Percentiles rank a stretch among this genome's conserved stretches.
Evolutionary conservation across 2,113 vertebrate genomes (phyloP).

Genomic region (Sturnus vulgaris): DNA sequence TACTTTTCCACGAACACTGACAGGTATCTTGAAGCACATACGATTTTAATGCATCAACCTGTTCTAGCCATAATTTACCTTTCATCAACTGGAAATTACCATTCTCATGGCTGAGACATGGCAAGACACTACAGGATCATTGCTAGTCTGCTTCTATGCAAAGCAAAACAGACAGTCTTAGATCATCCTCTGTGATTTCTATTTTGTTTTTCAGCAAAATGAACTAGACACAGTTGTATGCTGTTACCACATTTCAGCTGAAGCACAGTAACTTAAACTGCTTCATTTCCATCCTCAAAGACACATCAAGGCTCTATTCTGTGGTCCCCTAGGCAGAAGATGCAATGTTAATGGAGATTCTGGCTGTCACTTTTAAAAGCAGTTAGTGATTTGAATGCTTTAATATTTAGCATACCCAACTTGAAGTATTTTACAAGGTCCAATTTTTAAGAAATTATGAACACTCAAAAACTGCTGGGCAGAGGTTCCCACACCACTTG

Average conservation of each 20-base stretch:
- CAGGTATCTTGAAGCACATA: background rate
- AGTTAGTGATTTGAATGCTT: conserved; percentile 11
- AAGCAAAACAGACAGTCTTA: conserved; percentile 16
- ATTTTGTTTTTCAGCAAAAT: conserved; percentile 27
- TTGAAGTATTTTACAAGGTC: background rate
- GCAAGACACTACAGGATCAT: background rate
- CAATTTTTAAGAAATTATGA: background rate
- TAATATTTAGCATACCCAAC: background rate
- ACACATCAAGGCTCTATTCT: conserved; percentile 2
- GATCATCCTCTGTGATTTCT: conserved; percentile 39
- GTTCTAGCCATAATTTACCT: background rate
- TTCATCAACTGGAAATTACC: conserved; percentile 40
- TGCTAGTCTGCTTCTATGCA: background rate
- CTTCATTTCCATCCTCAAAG: conserved; percentile 36
- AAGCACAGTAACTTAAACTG: background rate
- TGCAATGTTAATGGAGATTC: background rate
- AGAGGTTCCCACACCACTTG: background rate
- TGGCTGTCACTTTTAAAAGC: conserved; percentile 34
- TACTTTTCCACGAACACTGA: background rate
- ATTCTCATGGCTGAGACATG: background rate
- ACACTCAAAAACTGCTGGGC: background rate
- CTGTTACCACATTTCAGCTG: background rate
- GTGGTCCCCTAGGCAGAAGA: conserved; percentile 22
- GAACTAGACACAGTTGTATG: background rate
- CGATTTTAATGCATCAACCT: background rate